These are phyloP conservation scores for Puffinus mauretanicus DNA, from an alignment of 2,113 vertebrate species.

Conservation along the genomic window DNA sequence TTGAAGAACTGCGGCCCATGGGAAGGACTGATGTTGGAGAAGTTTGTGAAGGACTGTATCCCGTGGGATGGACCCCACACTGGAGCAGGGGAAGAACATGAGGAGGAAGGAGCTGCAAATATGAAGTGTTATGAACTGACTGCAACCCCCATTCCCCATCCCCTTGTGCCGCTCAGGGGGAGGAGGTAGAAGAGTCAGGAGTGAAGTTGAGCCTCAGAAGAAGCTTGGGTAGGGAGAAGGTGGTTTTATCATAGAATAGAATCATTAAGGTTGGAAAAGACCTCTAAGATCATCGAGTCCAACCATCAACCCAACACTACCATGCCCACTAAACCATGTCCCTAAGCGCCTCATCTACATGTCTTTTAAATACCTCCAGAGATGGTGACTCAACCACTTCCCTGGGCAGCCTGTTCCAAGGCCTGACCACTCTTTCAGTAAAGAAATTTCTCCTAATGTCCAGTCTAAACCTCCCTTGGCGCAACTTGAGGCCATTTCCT, in stretches of 20 bases:
- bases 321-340: too few relatives aligned
- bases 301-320: too few relatives aligned
- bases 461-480: too few relatives aligned
- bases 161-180: fast-evolving
- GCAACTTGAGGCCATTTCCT: too few relatives aligned
- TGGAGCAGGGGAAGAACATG: background rate
- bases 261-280: too few relatives aligned
- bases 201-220: background rate
- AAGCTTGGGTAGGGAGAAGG: background rate
- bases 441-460: too few relatives aligned
- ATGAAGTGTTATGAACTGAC: background rate
- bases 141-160: fast-evolving
- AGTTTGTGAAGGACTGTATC: background rate
- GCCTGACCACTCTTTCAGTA: too few relatives aligned
- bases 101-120: background rate
- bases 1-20: background rate
- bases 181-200: background rate
- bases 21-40: background rate
- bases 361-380: too few relatives aligned
- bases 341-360: too few relatives aligned
- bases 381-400: too few relatives aligned
- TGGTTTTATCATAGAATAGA: background rate
- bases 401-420: too few relatives aligned
- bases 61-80: background rate
- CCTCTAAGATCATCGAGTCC: too few relatives aligned